Conservation (phyloP, 2,888 invertebrate genomes). For the Drosophila mimetica region DNA sequence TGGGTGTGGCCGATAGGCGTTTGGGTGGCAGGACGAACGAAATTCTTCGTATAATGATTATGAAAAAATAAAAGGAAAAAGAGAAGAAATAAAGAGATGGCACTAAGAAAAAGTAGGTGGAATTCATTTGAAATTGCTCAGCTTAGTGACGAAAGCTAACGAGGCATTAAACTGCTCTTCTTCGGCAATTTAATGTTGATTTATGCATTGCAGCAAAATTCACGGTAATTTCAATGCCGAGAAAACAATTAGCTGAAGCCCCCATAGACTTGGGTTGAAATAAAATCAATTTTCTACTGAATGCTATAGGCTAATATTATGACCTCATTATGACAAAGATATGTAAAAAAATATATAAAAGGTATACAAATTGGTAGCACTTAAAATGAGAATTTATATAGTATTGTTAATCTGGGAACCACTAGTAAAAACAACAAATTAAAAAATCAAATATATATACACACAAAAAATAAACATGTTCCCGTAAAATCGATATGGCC, state of each 20-base stretch:
- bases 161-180: conserved; percentile 52
- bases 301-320: neutral
- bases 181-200: conserved; percentile 50
- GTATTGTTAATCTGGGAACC: too few relatives aligned
- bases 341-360: too few relatives aligned
- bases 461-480: too few relatives aligned
- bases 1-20: conserved; percentile 64
- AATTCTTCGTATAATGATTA: conserved; percentile 72
- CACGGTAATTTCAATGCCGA: conserved; percentile 48
- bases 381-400: too few relatives aligned
- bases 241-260: conserved; percentile 8
- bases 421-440: too few relatives aligned
- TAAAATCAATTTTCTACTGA: neutral
- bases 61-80: conserved; percentile 59
- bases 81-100: conserved; percentile 48
- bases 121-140: conserved; percentile 73
- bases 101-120: conserved; percentile 79
- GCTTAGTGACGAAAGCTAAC: conserved; percentile 59
- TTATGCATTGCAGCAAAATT: conserved; percentile 59
- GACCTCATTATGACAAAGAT: too few relatives aligned
- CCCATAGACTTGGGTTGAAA: neutral
- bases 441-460: too few relatives aligned
- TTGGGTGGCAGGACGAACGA: conserved; percentile 49
- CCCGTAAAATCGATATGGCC: too few relatives aligned
- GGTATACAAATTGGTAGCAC: too few relatives aligned